These are phyloP conservation scores for Astatoreochromis straeleni DNA, from an alignment of 2,113 vertebrate species.

Conservation along the genomic window DNA sequence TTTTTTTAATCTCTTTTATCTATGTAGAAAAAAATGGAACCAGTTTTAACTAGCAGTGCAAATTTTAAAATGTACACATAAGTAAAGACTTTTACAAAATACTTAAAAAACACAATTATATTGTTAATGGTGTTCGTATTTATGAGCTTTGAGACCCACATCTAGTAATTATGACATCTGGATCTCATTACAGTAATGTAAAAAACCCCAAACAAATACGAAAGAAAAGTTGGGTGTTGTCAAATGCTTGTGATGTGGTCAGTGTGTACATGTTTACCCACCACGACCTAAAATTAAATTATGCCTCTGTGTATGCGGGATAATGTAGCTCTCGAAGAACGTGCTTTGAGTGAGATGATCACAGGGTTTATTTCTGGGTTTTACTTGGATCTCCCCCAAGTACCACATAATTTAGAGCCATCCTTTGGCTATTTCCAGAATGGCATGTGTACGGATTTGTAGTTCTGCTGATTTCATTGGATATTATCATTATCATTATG, in stretches of 20 bases:
- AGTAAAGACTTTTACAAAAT: background rate
- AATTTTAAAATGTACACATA: background rate
- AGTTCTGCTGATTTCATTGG: background rate
- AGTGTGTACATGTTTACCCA: background rate
- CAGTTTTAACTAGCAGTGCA: background rate
- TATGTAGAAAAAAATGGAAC: background rate
- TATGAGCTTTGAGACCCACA: background rate
- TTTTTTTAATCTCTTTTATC: background rate
- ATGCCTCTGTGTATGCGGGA: background rate
- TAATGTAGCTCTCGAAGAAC: background rate
- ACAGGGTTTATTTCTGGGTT: conserved; percentile 15
- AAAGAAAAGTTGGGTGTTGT: background rate
- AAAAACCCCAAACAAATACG: fast-evolving
- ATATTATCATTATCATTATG: background rate
- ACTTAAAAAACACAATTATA: background rate
- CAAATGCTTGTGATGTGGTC: background rate
- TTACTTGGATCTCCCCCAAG: conserved; percentile 15
- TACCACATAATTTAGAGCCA: background rate
- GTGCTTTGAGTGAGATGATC: background rate
- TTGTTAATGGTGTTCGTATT: background rate
- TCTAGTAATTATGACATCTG: background rate
- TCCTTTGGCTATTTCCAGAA: background rate
- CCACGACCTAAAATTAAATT: background rate
- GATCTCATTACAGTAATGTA: background rate
- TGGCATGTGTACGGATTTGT: background rate